A percentile compares a stretch with the other conserved stretches of the same genome.
Conservation (phyloP, 2,888 invertebrate species). For the Agriotes lineatus region DNA sequence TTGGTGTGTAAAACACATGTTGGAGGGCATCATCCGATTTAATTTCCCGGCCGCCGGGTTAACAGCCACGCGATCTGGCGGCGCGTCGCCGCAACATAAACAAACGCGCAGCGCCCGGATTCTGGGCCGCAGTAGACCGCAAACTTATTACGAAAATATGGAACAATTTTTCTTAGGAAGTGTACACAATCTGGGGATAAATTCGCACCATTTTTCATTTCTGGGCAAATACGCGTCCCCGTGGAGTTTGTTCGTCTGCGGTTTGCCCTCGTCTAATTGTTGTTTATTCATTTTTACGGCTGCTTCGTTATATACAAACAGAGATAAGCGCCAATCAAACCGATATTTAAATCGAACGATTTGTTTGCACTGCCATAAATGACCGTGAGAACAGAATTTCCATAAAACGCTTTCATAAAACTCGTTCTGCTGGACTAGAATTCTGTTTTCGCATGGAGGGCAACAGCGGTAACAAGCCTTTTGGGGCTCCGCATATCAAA, state of each 20-base stretch:
- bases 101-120: not conserved
- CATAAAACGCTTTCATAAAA: not conserved
- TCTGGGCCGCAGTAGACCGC: constrained; percentile 5
- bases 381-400: not conserved
- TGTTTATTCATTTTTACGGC: not conserved
- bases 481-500: no score
- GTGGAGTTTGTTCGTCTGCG: no score
- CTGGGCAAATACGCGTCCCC: not conserved
- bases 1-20: constrained; percentile 16
- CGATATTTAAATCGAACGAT: not conserved
- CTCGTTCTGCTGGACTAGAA: constrained; percentile 9
- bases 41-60: constrained; percentile 6
- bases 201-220: constrained; percentile 11
- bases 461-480: no score
- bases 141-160: constrained; percentile 12
- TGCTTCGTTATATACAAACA: not conserved
- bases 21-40: constrained; percentile 11
- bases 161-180: constrained; percentile 16
- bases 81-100: not conserved
- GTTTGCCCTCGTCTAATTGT: not conserved
- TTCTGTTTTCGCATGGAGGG: not conserved
- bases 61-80: not conserved
- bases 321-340: not conserved
- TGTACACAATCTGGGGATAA: constrained; percentile 9
- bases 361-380: not conserved